Evolutionary conservation across 2,888 invertebrate genomes (phyloP).

Genomic region (Timandra comae): DNA sequence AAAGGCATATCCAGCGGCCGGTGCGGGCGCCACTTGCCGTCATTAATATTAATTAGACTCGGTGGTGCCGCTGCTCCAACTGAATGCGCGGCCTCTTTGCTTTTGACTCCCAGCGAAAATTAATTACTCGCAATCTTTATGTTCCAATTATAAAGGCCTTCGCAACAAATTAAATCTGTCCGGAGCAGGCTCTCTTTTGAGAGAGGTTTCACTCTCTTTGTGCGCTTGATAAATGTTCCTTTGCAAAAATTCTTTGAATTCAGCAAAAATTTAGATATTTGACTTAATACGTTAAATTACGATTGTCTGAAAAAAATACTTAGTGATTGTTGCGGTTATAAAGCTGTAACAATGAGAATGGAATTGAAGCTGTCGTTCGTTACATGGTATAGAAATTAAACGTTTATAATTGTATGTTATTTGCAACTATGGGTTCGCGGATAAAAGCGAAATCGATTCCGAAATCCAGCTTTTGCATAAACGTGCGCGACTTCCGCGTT

Average conservation of each 20-base stretch:
- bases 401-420: slow-evolving; percentile 67
- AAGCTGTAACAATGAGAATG: slow-evolving; percentile 39
- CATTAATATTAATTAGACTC: slow-evolving; percentile 76
- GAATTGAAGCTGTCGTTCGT: slow-evolving; percentile 46
- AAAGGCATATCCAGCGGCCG: slow-evolving; percentile 21
- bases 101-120: slow-evolving; percentile 76
- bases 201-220: slow-evolving; percentile 76
- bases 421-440: slow-evolving; percentile 37
- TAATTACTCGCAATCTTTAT: slow-evolving; percentile 78
- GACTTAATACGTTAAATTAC: slow-evolving; percentile 61
- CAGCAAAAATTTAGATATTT: slow-evolving; percentile 60
- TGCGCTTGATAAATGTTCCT: slow-evolving; percentile 75
- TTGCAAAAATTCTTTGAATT: slow-evolving; percentile 68
- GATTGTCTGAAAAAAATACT: slow-evolving; percentile 48
- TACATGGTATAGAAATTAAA: slow-evolving; percentile 38
- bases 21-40: slow-evolving; percentile 50
- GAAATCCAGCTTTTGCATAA: slow-evolving; percentile 70
- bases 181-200: slow-evolving; percentile 72
- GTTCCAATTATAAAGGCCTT: slow-evolving; percentile 78
- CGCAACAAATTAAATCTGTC: slow-evolving; percentile 78
- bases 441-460: slow-evolving; percentile 69
- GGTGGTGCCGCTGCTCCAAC: slow-evolving; percentile 53
- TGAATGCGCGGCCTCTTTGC: slow-evolving; percentile 71
- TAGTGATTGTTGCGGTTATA: slow-evolving; percentile 30
- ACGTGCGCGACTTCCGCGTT: slow-evolving; percentile 68